phyloP scores from a whole-genome alignment of 2,888 invertebrate genomes.

The Catocala nupta region DNA sequence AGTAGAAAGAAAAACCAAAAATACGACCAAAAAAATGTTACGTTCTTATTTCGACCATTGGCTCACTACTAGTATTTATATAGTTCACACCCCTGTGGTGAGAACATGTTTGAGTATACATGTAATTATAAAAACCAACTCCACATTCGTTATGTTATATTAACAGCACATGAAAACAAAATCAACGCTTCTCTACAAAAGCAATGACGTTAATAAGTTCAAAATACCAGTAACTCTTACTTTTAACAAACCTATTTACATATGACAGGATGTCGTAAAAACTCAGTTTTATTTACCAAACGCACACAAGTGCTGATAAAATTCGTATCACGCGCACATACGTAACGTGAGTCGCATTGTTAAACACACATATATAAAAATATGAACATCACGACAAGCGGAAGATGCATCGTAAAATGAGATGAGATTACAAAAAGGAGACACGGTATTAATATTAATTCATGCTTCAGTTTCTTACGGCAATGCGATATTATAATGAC shows the following conservation, averaged over 20 bases:
- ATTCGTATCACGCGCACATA: slow-evolving; percentile 13
- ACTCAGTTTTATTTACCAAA: slow-evolving; percentile 24
- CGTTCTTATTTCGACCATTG: no score
- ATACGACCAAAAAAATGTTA: no score
- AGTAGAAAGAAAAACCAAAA: no score
- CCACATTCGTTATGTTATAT: no score
- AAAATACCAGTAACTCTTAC: slow-evolving; percentile 36
- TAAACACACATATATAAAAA: not conserved
- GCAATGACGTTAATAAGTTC: not conserved
- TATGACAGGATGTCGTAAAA: slow-evolving; percentile 44
- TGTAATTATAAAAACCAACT: no score
- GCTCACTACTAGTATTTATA: no score
- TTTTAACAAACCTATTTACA: slow-evolving; percentile 28
- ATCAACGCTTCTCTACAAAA: not conserved
- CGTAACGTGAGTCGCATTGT: slow-evolving; percentile 8
- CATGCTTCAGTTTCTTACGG: no score
- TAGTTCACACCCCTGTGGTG: no score
- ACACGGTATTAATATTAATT: not conserved
- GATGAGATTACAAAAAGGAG: not conserved
- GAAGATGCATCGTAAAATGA: slow-evolving; percentile 4
- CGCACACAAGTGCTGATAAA: not conserved
- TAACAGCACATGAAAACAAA: no score
- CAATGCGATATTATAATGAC: no score
- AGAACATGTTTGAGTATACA: no score
- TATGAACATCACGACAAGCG: slow-evolving; percentile 2